A percentile compares a stretch with the other conserved stretches of the same genome.
These are phyloP conservation scores for Drosophila dunni DNA, from an alignment of 1,140 invertebrate species.

Conservation along the genomic window DNA sequence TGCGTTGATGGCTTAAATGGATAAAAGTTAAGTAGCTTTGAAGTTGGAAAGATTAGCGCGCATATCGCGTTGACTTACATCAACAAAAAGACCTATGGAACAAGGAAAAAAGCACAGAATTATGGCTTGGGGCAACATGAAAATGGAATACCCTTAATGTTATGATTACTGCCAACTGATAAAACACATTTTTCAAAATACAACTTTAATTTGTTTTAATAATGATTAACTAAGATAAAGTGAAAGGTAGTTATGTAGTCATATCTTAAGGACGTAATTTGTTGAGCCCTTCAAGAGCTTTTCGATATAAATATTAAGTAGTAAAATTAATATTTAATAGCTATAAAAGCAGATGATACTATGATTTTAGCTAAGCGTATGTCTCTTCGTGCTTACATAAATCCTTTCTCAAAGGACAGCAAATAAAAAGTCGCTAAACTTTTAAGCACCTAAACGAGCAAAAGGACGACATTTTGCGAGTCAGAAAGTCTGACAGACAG, in stretches of 20 bases:
- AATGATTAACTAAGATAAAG: too few species aligned
- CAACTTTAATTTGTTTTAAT: too few species aligned
- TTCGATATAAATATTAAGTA: too few species aligned
- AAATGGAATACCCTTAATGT: conserved; percentile 50
- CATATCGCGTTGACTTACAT: conserved; percentile 68
- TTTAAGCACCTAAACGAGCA: conserved; percentile 49
- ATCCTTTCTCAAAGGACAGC: conserved; percentile 26
- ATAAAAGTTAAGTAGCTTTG: conserved; percentile 82
- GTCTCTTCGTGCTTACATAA: conserved; percentile 20
- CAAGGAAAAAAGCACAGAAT: conserved; percentile 8
- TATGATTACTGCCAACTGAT: background rate
- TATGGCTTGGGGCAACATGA: conserved; percentile 16
- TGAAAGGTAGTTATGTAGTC: too few species aligned
- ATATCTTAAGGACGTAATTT: too few species aligned
- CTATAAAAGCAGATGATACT: background rate
- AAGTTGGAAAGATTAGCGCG: conserved; percentile 79
- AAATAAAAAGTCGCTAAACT: conserved; percentile 57
- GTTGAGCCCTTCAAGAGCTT: too few species aligned
- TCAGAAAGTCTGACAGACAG: conserved; percentile 27
- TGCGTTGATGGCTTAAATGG: conserved; percentile 79
- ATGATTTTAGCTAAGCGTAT: background rate
- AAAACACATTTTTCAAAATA: background rate
- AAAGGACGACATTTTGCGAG: conserved; percentile 32
- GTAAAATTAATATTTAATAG: background rate
- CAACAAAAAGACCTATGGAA: conserved; percentile 54